Evolutionary conservation across 2,797 vertebrate species (phyloP).

Genomic region (Hydrolagus colliei): DNA sequence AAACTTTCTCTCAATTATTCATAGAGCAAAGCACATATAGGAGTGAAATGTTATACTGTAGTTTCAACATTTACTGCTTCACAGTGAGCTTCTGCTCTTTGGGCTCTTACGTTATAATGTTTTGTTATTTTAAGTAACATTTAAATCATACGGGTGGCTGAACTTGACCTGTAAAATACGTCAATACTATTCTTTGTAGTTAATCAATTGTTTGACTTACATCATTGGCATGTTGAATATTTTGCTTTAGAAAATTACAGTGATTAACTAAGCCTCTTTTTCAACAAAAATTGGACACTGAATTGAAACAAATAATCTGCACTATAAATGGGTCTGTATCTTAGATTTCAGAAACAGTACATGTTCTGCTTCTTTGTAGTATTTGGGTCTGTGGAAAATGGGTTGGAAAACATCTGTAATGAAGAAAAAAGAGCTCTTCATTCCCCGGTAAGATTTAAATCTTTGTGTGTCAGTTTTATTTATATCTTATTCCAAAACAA

Average conservation of each 20-base stretch:
- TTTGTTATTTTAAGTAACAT: not conserved
- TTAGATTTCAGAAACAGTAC: slow-evolving; percentile 35
- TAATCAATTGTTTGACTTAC: not conserved
- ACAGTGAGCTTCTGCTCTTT: not conserved
- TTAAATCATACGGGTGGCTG: not conserved
- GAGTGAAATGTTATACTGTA: not conserved
- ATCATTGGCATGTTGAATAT: not conserved
- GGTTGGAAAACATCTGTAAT: slow-evolving; percentile 63
- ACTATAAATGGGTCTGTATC: not conserved
- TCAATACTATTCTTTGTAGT: not conserved
- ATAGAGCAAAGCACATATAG: not conserved
- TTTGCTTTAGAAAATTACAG: not conserved
- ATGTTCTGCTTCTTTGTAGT: slow-evolving; percentile 58
- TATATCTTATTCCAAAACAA: too few relatives aligned
- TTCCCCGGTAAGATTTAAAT: slow-evolving; percentile 55
- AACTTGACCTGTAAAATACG: not conserved
- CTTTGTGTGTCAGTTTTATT: too few relatives aligned
- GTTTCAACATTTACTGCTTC: not conserved
- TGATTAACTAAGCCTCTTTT: not conserved
- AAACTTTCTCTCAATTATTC: not conserved
- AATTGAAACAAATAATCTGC: not conserved
- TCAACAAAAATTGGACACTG: not conserved
- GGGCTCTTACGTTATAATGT: not conserved
- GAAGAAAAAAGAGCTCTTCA: slow-evolving; percentile 62
- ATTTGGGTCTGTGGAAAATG: slow-evolving; percentile 83